Percentiles rank a stretch among this genome's conserved stretches.
Conservation (phyloP, 1,140 invertebrate genomes). For the Habropoda laboriosa region DNA sequence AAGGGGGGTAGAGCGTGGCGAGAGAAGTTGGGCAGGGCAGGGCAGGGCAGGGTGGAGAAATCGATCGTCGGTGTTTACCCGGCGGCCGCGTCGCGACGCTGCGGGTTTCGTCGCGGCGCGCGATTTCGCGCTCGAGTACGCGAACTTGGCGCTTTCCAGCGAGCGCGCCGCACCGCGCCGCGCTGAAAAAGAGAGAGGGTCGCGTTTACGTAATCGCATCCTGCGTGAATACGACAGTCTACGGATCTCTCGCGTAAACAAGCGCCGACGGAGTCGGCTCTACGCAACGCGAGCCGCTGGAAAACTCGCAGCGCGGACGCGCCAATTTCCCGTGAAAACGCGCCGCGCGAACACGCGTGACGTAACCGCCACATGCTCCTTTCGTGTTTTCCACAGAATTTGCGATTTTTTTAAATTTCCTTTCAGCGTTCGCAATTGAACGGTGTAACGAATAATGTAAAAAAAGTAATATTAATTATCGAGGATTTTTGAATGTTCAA, state of each 20-base stretch:
- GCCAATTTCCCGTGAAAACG: constrained; percentile 18
- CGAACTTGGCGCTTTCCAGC: constrained; percentile 57
- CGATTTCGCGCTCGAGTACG: constrained; percentile 66
- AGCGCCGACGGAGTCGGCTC: constrained; percentile 18
- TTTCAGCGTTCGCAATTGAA: too few species aligned
- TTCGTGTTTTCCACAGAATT: background rate
- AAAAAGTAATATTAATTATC: too few species aligned
- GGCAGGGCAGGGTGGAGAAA: constrained; percentile 55
- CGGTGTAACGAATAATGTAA: too few species aligned
- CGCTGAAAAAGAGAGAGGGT: constrained; percentile 26
- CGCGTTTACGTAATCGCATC: constrained; percentile 62
- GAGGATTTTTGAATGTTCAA: too few species aligned
- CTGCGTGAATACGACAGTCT: constrained; percentile 55
- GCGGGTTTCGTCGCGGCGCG: constrained; percentile 47
- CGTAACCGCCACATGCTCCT: background rate
- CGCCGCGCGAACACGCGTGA: background rate
- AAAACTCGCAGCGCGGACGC: constrained; percentile 21
- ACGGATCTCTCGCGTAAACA: constrained; percentile 64
- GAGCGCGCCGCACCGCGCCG: background rate
- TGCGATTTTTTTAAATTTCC: too few species aligned
- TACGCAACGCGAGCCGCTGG: constrained; percentile 35
- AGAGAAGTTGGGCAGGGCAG: constrained; percentile 39
- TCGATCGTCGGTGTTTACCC: constrained; percentile 67
- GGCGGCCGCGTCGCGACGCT: constrained; percentile 62
- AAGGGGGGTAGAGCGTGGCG: constrained; percentile 17